A percentile compares a stretch with the other conserved stretches of the same genome.
Evolutionary conservation across 53 echinoderm and acorn worm species (phyloP).

Genomic region (Echinarachnius parma): DNA sequence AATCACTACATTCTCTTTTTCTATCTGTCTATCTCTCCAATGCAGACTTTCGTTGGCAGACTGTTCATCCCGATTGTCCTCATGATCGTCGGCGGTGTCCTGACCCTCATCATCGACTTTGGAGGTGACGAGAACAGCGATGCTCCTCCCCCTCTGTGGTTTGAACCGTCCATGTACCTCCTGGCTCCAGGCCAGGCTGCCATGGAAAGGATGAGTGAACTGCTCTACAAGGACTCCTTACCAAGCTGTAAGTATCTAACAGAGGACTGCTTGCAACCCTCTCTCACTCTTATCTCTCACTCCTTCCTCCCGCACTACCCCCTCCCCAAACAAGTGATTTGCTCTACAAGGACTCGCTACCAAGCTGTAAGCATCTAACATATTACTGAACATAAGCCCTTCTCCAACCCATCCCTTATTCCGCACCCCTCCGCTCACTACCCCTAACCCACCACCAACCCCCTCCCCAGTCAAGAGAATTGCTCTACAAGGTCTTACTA

Average conservation of each 20-base stretch:
- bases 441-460: no score
- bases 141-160: slow-evolving; percentile 30
- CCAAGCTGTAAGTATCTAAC: slow-evolving; percentile 16
- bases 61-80: slow-evolving; percentile 49
- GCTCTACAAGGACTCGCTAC: no score
- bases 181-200: not conserved
- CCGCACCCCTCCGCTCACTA: no score
- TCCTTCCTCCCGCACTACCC: no score
- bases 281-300: no score
- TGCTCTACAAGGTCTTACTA: no score
- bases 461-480: no score
- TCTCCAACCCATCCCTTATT: no score
- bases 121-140: not conserved
- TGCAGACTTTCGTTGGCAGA: slow-evolving; percentile 61
- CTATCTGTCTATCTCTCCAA: not conserved
- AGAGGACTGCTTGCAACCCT: no score
- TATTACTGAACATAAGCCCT: no score
- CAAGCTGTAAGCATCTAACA: no score
- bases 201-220: not conserved
- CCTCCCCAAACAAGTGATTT: no score
- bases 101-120: slow-evolving; percentile 36
- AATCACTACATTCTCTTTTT: not conserved
- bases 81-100: slow-evolving; percentile 49
- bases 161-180: slow-evolving; percentile 52
- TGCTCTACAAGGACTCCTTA: slow-evolving; percentile 60